These are phyloP conservation scores for Enoplolaimus lenunculus DNA, from an alignment of 2,888 invertebrate species.

Conservation along the genomic window DNA sequence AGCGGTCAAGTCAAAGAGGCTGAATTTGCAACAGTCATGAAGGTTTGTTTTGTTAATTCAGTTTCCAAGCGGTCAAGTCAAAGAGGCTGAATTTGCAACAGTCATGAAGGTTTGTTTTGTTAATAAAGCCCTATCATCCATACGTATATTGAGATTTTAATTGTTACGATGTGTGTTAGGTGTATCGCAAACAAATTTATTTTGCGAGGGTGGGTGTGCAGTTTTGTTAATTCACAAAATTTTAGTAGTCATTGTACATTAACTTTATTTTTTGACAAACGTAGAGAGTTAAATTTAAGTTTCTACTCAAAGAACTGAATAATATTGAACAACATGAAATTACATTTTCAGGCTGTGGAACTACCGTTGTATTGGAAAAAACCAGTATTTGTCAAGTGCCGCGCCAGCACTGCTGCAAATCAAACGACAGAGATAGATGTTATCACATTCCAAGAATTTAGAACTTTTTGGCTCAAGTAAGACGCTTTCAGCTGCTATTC, in stretches of 20 bases:
- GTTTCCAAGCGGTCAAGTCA: neutral
- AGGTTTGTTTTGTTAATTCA: slow-evolving; percentile 1
- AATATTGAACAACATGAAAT: no score
- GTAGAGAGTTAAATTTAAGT: no score
- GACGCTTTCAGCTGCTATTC: neutral
- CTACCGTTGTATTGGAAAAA: slow-evolving; percentile 88
- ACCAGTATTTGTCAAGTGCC: slow-evolving; percentile 60
- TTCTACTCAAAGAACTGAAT: no score
- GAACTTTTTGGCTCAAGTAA: slow-evolving; percentile 12
- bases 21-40: neutral
- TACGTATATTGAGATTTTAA: neutral
- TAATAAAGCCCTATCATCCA: no score
- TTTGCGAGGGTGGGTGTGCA: no score
- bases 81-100: neutral
- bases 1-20: neutral
- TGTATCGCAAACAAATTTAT: no score
- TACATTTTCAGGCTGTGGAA: slow-evolving; percentile 59
- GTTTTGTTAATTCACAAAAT: no score
- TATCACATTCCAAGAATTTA: slow-evolving; percentile 18
- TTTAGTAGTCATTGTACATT: no score
- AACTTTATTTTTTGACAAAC: no score
- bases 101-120: neutral
- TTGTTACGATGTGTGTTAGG: neutral
- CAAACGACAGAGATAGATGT: slow-evolving; percentile 9
- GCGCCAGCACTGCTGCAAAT: no score